Base-by-base conservation (phyloP, 37 sponge, comb jelly and placozoan genomes). In the Bolinopsis microptera region DNA sequence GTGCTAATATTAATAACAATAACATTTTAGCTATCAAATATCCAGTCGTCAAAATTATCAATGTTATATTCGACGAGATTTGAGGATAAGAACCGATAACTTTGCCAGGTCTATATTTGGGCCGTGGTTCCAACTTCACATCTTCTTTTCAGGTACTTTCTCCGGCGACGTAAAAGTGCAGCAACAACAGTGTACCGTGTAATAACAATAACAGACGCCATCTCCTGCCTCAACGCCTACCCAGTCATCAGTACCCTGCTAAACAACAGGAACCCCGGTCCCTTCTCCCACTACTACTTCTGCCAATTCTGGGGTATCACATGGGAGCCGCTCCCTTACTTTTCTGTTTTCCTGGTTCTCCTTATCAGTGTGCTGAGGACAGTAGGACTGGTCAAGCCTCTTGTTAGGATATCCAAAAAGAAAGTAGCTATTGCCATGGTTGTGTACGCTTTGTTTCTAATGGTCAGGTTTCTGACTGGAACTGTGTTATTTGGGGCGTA, bases 301-400 rank as follows among this genome's bases (percentile, higher is more conserved):
- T 34, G 90, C 16, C 41, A 86, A 25, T 9, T 86, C 1, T 86
- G 90, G 90, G 90, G 90, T 3, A 0, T 41, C 2, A 41, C 61
- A 0, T 86, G 90, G 90, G 90, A 86, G 28, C 61, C 90, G 1
- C 90, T 41, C 0, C 90, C 90, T 34, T 86, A 86, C 48, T 86
- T 27, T 30, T 86, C 90, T 1, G 90, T 86, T 1, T 86, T 86
- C 90, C 90, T 86, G 90, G 90, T 86, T 38, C 90, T 86, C 8
- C 28, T 86, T 8, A 39, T 86, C 61, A 86, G 90, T 30, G 13
- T 18, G 61, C 26, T 41, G 25, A 28, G 90, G 25, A 86, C 90
- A 0, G n/a, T 41, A 35, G n/a, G 90, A n/a, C 90, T 86, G 26
- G 36, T 86, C 30, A 28, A 33, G 1, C 90, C 90, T 21, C 61